Conservation (phyloP, 2,113 vertebrate genomes). For the Choloepus hoffmanni region DNA sequence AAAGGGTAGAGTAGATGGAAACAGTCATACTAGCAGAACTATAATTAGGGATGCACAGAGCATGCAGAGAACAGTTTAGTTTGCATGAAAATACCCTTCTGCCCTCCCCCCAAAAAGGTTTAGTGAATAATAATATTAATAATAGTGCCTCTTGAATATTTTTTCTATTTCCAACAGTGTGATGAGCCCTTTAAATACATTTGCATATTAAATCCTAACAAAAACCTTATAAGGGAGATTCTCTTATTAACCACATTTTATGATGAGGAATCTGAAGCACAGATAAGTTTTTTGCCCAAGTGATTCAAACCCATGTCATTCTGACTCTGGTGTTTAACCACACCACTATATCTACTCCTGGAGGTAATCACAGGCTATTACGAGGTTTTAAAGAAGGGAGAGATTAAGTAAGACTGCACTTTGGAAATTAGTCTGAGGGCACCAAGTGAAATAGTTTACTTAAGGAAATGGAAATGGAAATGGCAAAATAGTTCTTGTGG, state of each 20-base stretch:
- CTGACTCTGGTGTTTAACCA: neutral
- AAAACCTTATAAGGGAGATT: neutral
- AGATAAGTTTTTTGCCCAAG: neutral
- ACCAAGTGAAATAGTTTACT: neutral
- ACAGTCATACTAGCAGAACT: neutral
- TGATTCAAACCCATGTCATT: neutral
- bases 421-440: neutral
- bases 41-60: neutral
- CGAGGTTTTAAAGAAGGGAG: neutral
- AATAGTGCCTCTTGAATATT: neutral
- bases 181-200: neutral
- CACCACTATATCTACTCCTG: neutral
- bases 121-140: neutral
- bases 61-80: neutral
- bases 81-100: neutral
- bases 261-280: neutral
- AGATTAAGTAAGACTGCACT: neutral
- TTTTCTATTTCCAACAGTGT: neutral
- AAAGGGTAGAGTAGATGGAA: neutral
- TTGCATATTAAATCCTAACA: neutral
- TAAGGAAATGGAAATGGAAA: neutral
- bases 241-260: neutral
- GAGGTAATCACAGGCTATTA: neutral
- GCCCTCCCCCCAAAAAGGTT: neutral
- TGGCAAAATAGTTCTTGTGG: neutral